Evolutionary conservation across 2,888 invertebrate genomes (phyloP).

Genomic region (Caenorhabditis sp.): DNA sequence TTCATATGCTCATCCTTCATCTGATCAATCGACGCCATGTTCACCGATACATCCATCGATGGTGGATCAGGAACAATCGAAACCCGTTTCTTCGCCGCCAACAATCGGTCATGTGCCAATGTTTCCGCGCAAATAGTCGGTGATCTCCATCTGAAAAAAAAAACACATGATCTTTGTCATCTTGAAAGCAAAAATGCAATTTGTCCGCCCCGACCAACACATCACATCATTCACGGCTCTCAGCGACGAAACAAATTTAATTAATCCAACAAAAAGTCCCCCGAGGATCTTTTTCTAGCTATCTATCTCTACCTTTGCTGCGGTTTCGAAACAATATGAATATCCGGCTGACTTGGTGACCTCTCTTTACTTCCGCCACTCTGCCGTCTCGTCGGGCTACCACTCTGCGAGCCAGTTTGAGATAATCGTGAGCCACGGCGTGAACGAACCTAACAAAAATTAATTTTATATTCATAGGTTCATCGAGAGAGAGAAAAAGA

Average conservation of each 20-base stretch:
- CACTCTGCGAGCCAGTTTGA: slow-evolving; percentile 54
- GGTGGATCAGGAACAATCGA: slow-evolving; percentile 61
- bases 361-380: slow-evolving; percentile 54
- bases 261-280: not conserved
- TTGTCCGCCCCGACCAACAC: slow-evolving; percentile 5
- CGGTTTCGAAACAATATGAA: slow-evolving; percentile 50
- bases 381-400: slow-evolving; percentile 52
- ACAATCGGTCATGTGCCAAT: slow-evolving; percentile 52
- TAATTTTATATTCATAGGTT: not conserved
- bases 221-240: slow-evolving; percentile 10
- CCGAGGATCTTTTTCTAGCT: not conserved
- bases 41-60: slow-evolving; percentile 57
- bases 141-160: slow-evolving; percentile 52
- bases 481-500: too few relatives aligned
- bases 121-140: slow-evolving; percentile 63
- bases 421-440: slow-evolving; percentile 57
- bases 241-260: slow-evolving; percentile 2
- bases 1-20: slow-evolving; percentile 56
- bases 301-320: slow-evolving; percentile 51
- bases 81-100: slow-evolving; percentile 57
- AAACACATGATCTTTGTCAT: slow-evolving; percentile 17
- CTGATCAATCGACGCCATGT: slow-evolving; percentile 48
- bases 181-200: not conserved
- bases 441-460: slow-evolving; percentile 39
- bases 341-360: slow-evolving; percentile 61